These are phyloP conservation scores for Fragum whitleyi DNA, from an alignment of 2,888 invertebrate genomes.

Conservation along the genomic window DNA sequence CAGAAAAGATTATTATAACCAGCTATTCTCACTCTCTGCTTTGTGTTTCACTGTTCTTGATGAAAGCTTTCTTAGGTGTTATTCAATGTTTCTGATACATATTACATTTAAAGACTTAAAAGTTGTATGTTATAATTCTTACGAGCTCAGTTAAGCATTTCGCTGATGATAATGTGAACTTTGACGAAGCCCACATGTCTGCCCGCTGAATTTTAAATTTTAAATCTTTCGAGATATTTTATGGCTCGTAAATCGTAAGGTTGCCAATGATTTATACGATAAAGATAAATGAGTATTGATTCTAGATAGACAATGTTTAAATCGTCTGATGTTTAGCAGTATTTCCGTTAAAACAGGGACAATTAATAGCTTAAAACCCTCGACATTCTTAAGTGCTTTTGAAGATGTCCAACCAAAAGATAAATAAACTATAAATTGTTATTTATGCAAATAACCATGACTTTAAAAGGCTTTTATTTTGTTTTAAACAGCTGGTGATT, in stretches of 20 bases:
- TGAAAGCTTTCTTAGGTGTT: too few relatives aligned
- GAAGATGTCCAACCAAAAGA: constrained; percentile 8
- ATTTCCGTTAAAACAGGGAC: constrained; percentile 6
- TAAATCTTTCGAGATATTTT: neutral
- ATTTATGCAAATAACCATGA: constrained; percentile 8
- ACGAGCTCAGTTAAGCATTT: too few relatives aligned
- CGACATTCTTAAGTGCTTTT: constrained; percentile 5
- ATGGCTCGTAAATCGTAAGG: neutral
- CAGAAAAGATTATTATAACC: too few relatives aligned
- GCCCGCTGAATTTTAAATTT: neutral
- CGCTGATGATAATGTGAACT: neutral
- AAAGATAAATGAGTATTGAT: constrained; percentile 22
- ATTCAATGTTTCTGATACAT: too few relatives aligned
- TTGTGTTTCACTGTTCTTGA: too few relatives aligned
- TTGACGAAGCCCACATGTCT: neutral
- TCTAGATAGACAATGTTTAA: neutral
- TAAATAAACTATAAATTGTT: constrained; percentile 14
- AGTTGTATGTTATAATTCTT: too few relatives aligned
- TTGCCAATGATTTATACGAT: constrained; percentile 3
- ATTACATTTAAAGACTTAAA: too few relatives aligned
- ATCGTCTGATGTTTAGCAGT: neutral
- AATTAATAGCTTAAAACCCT: constrained; percentile 10
- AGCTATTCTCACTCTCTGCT: too few relatives aligned
- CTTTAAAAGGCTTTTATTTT: constrained; percentile 13
- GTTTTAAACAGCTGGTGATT: neutral